Base-by-base conservation (phyloP, 2,113 vertebrate species). In the Formicarius rufipectus region DNA sequence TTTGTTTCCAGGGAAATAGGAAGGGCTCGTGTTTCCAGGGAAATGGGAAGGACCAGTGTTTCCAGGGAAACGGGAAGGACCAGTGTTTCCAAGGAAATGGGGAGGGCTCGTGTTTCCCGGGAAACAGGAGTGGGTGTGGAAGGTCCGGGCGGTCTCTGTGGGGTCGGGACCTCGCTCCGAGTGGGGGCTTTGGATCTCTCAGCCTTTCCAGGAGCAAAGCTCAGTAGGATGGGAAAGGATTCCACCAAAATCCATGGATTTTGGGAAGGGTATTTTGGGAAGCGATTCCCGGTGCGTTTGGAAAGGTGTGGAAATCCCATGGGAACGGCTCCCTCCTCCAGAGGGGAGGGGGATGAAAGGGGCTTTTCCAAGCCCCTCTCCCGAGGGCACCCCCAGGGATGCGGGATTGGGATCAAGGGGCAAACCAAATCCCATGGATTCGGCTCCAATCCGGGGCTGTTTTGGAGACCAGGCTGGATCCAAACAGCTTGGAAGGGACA, bases 401-500 rank as follows among this genome's bases (percentile, higher is more conserved):
- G 15, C 10, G 14, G 9, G 72, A 33, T 23, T 3, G 25, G 10
- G 68, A 77, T 4, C 33, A 67, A 75, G 77, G 56, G 5, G 9
- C 6, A 66, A 39, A 66, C 1, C 22, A 68, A 93, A 37, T n/a
- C 6, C 12, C 0, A 16, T 2, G 22, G 4, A 14, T 68, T 20
- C 27, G 3, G 10, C 66, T 47, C 42, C 49, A 2, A 7, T 44
- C 10, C 12, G 12, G 31, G 39, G 50, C 2, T 22, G 22, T 2
- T 49, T 7, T 5, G 44, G 12, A 71, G 30, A 12, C 24, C 60
- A 64, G n/a, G n/a, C 44, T 28, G 2, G 1, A 10, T 50, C 28
- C 12, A 25, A 16, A 6, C 3, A 0, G 4, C 44, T 14, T 0
- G 14, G 3, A 1, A 49, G 3, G n/a, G n/a, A n/a, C n/a, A n/a